These are phyloP conservation scores for Epistrophella euchroma DNA, from an alignment of 2,888 invertebrate species.

Conservation along the genomic window DNA sequence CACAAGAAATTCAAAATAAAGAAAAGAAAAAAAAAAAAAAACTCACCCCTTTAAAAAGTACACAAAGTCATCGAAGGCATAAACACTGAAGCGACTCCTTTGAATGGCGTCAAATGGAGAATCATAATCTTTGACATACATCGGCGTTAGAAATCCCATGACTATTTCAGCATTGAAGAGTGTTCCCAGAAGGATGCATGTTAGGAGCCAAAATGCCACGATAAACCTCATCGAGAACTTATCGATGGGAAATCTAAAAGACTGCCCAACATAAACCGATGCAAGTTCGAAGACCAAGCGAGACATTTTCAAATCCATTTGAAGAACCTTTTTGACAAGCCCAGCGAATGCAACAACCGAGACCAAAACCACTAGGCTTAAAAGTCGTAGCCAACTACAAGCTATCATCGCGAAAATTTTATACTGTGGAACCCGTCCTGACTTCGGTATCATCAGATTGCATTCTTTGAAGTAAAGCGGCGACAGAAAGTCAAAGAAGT, in stretches of 20 bases:
- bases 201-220: conserved; percentile 48
- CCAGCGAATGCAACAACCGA: conserved; percentile 12
- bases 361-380: conserved; percentile 4
- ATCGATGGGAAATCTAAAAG: conserved; percentile 28
- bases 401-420: conserved; percentile 33
- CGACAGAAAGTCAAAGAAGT: conserved; percentile 56
- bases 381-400: conserved; percentile 46
- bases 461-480: conserved; percentile 44
- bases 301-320: conserved; percentile 13
- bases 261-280: conserved; percentile 56
- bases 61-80: conserved; percentile 52
- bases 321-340: conserved; percentile 35
- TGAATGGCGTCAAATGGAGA: conserved; percentile 52
- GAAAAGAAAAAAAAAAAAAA: too few species aligned
- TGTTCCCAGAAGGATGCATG: conserved; percentile 48
- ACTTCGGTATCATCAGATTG: conserved; percentile 53
- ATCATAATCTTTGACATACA: conserved; percentile 43
- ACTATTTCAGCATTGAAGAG: conserved; percentile 66
- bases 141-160: conserved; percentile 45
- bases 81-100: conserved; percentile 40
- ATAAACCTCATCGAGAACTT: conserved; percentile 44
- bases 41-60: conserved; percentile 60
- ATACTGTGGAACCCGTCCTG: conserved; percentile 55
- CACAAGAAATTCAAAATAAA: too few species aligned
- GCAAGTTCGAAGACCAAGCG: conserved; percentile 37